Evolutionary conservation across 1,140 invertebrate genomes (phyloP).

Genomic region (Diuraphis noxia): DNA sequence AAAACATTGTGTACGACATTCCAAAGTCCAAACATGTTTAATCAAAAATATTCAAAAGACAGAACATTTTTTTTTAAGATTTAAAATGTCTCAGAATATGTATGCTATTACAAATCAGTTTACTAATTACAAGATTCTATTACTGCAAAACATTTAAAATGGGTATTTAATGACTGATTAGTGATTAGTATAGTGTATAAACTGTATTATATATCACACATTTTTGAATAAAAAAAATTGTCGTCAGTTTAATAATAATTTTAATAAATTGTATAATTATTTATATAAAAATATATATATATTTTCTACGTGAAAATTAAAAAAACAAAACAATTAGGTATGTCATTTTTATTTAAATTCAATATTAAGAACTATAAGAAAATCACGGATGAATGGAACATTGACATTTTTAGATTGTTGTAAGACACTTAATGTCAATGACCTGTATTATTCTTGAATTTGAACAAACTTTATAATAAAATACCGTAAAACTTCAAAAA

Average conservation of each 20-base stretch:
- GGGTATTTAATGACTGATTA: not conserved
- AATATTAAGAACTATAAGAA: not conserved
- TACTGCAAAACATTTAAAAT: not conserved
- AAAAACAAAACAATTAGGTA: not conserved
- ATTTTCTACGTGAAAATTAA: not conserved
- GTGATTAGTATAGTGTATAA: too few species aligned
- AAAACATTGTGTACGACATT: not conserved
- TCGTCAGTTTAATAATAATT: not conserved
- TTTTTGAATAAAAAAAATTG: not conserved
- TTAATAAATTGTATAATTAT: not conserved
- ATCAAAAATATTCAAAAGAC: not conserved
- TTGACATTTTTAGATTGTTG: not conserved
- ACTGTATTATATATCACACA: not conserved
- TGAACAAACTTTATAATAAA: not conserved
- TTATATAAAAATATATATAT: not conserved
- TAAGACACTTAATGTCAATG: not conserved
- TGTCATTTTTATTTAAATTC: not conserved
- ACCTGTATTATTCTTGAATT: conserved; percentile 20
- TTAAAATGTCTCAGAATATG: too few species aligned
- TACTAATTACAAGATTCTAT: too few species aligned
- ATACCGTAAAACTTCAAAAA: not conserved
- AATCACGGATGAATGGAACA: not conserved
- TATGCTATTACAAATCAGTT: too few species aligned
- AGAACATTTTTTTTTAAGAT: too few species aligned
- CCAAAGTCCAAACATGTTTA: not conserved